These are phyloP conservation scores for Platysternon megacephalum DNA, from an alignment of 2,113 vertebrate species.

Conservation along the genomic window DNA sequence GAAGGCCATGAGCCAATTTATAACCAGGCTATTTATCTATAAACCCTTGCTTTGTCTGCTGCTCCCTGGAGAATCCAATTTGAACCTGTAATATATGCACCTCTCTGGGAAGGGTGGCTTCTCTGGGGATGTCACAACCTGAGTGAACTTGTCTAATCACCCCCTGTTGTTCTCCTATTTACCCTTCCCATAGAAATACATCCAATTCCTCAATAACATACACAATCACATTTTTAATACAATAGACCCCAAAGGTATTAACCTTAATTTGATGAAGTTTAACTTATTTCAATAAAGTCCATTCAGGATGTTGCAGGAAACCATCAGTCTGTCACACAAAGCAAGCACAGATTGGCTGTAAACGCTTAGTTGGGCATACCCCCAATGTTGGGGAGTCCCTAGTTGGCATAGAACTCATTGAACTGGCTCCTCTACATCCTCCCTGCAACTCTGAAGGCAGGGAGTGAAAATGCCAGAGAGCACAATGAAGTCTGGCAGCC, in stretches of 20 bases:
- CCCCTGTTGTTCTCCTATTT: neutral
- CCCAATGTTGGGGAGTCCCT: no score
- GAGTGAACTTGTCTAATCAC: neutral
- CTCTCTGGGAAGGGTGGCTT: neutral
- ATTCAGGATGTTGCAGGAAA: neutral
- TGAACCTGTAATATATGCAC: neutral
- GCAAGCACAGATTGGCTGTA: no score
- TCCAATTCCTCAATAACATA: neutral
- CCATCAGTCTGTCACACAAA: neutral
- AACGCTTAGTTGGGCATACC: neutral
- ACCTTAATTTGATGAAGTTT: neutral
- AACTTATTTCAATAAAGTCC: neutral
- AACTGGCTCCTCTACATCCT: neutral
- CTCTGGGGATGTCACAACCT: neutral
- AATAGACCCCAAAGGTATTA: neutral
- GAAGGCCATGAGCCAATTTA: neutral
- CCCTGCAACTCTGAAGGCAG: neutral
- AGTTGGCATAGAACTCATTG: neutral
- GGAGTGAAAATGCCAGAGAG: neutral
- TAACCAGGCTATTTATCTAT: neutral
- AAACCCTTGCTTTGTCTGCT: neutral
- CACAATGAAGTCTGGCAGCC: neutral
- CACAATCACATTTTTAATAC: neutral
- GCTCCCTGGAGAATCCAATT: neutral
- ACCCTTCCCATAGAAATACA: neutral